Evolutionary conservation across 2,888 invertebrate genomes (phyloP).

Genomic region (Drosophila imparisetae): DNA sequence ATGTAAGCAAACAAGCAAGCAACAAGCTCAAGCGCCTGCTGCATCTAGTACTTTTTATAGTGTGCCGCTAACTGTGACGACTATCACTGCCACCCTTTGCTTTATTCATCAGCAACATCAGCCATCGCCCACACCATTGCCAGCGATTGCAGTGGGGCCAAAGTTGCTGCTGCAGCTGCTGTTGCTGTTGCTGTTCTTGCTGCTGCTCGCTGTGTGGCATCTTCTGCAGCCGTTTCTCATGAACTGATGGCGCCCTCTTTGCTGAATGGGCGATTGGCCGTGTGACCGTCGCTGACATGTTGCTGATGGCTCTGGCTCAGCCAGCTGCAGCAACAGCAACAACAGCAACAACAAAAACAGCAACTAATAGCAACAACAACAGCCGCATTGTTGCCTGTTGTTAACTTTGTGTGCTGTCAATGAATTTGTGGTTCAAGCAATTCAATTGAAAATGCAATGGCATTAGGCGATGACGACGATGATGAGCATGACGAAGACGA

Average conservation of each 20-base stretch:
- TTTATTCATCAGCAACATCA: slow-evolving; percentile 18
- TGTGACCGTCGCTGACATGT: slow-evolving; percentile 75
- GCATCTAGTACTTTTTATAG: background rate
- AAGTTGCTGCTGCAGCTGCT: slow-evolving; percentile 61
- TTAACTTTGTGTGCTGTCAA: slow-evolving; percentile 68
- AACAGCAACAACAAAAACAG: slow-evolving; percentile 14
- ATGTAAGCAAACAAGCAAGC: slow-evolving; percentile 73
- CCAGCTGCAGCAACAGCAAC: slow-evolving; percentile 20
- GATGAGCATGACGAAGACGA: slow-evolving; percentile 13
- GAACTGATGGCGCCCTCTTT: slow-evolving; percentile 75
- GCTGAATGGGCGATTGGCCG: slow-evolving; percentile 58
- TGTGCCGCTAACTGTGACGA: slow-evolving; percentile 5
- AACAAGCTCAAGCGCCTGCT: background rate
- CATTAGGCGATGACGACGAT: slow-evolving; percentile 55
- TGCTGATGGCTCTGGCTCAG: slow-evolving; percentile 54
- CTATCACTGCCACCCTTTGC: slow-evolving; percentile 45
- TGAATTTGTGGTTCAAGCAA: slow-evolving; percentile 75
- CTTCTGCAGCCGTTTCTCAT: slow-evolving; percentile 73
- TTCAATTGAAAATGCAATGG: slow-evolving; percentile 74
- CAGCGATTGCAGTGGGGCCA: slow-evolving; percentile 72
- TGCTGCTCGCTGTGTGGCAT: slow-evolving; percentile 68
- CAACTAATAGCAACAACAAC: slow-evolving; percentile 33
- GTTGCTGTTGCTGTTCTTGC: slow-evolving; percentile 23
- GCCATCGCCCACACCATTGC: slow-evolving; percentile 67
- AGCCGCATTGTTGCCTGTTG: slow-evolving; percentile 61